These are phyloP conservation scores for Neodon shergylaensis DNA, from an alignment of 2,113 vertebrate genomes.

Conservation along the genomic window DNA sequence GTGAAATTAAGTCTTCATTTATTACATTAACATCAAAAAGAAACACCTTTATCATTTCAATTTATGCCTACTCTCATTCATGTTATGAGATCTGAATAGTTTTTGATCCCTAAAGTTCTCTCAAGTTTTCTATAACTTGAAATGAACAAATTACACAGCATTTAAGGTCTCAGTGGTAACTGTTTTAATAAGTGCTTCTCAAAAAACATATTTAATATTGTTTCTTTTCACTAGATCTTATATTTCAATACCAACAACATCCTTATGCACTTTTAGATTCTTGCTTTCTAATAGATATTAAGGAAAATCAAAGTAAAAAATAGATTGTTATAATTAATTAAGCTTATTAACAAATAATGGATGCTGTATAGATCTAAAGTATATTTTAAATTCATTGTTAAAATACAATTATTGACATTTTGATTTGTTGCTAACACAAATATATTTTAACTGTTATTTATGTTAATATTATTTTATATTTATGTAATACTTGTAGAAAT, in stretches of 20 bases:
- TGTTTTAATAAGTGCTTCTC: constrained; percentile 2
- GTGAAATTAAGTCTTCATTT: neutral
- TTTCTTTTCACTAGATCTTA: constrained; percentile 51
- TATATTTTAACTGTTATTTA: neutral
- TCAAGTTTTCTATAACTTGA: neutral
- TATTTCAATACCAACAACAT: neutral
- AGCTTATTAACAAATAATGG: neutral
- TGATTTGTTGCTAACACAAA: neutral
- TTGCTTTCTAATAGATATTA: neutral
- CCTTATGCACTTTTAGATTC: neutral
- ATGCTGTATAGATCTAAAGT: neutral
- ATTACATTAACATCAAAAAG: neutral
- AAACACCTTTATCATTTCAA: neutral
- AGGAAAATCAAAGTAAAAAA: neutral
- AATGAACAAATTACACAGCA: neutral
- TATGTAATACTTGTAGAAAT: neutral
- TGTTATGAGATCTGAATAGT: constrained; percentile 18
- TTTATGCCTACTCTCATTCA: neutral
- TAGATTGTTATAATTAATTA: constrained; percentile 5
- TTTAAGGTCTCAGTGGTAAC: constrained; percentile 8
- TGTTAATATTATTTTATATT: neutral
- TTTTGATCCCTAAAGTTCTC: neutral
- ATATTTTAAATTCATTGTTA: neutral
- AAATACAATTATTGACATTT: constrained; percentile 31
- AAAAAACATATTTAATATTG: neutral